Percentiles rank a stretch among this genome's conserved stretches.
Evolutionary conservation across 2,797 vertebrate genomes (phyloP).

Genomic region (Pipistrellus nathusii): DNA sequence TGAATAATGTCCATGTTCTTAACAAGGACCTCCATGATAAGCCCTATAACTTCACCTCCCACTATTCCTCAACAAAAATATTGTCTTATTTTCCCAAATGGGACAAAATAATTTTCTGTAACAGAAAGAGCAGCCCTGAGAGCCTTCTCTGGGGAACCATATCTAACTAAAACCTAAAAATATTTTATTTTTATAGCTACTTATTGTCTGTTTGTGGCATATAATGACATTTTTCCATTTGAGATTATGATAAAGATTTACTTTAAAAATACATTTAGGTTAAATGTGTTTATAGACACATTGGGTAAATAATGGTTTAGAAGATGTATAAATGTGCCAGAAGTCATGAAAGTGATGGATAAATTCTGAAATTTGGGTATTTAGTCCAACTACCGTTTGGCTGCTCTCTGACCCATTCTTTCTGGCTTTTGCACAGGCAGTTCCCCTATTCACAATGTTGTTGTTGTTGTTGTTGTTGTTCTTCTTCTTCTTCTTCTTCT

Average conservation of each 20-base stretch:
- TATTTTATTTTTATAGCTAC: constrained; percentile 27
- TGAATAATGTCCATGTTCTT: constrained; percentile 1
- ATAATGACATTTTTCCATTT: constrained; percentile 12
- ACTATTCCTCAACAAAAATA: constrained; percentile 20
- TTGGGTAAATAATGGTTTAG: not conserved
- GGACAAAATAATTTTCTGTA: not conserved
- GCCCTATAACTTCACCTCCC: not conserved
- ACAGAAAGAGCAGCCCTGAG: not conserved
- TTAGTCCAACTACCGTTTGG: not conserved
- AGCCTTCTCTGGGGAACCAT: not conserved
- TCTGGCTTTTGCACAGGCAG: not conserved
- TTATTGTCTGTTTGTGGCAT: constrained; percentile 39
- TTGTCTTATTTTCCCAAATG: constrained; percentile 17
- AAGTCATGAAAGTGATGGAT: constrained; percentile 27
- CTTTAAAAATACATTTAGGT: constrained; percentile 46
- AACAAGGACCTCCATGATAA: constrained; percentile 4
- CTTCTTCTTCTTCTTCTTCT: not conserved
- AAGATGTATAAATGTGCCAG: not conserved
- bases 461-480: too few relatives aligned
- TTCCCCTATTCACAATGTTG: not conserved
- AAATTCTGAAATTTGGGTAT: constrained; percentile 41
- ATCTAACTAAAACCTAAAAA: constrained; percentile 46
- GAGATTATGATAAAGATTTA: constrained; percentile 28
- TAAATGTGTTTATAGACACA: not conserved
- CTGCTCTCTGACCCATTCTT: not conserved